Evolutionary conservation across 1,140 invertebrate genomes (phyloP).

Genomic region (Leptopilina clavipes): DNA sequence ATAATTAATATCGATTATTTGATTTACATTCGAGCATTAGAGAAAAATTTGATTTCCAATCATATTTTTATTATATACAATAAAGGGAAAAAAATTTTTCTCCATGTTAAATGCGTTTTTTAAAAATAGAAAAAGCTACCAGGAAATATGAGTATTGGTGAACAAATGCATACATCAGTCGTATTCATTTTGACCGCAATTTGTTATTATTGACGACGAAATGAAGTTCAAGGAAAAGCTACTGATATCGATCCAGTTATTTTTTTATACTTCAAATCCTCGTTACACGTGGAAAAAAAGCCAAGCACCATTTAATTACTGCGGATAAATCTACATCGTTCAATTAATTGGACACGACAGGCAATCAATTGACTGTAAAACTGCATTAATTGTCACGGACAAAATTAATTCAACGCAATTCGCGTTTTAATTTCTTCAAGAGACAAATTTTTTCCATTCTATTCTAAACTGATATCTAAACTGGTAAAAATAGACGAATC

Average conservation of each 20-base stretch:
- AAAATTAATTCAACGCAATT: too few relatives aligned
- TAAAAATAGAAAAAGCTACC: conserved; percentile 31
- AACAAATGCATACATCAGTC: not conserved
- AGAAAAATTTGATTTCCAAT: not conserved
- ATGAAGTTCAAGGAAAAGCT: conserved; percentile 37
- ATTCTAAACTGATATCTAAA: too few relatives aligned
- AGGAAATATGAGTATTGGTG: not conserved
- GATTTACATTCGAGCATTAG: too few relatives aligned
- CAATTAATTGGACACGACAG: not conserved
- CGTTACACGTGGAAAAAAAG: not conserved
- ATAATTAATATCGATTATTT: too few relatives aligned
- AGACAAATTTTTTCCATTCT: too few relatives aligned
- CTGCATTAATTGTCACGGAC: too few relatives aligned
- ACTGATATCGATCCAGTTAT: not conserved
- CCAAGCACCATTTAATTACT: too few relatives aligned
- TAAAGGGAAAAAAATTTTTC: too few relatives aligned
- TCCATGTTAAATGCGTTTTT: not conserved
- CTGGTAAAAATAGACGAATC: too few relatives aligned
- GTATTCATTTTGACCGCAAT: conserved; percentile 26
- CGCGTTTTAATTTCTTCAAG: too few relatives aligned
- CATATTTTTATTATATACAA: too few relatives aligned
- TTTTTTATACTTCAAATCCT: not conserved
- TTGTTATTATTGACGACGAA: conserved; percentile 10
- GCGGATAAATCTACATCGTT: not conserved
- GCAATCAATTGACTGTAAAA: too few relatives aligned